Conservation (phyloP, 2,797 vertebrate species). For the Sandelia bainsii region DNA sequence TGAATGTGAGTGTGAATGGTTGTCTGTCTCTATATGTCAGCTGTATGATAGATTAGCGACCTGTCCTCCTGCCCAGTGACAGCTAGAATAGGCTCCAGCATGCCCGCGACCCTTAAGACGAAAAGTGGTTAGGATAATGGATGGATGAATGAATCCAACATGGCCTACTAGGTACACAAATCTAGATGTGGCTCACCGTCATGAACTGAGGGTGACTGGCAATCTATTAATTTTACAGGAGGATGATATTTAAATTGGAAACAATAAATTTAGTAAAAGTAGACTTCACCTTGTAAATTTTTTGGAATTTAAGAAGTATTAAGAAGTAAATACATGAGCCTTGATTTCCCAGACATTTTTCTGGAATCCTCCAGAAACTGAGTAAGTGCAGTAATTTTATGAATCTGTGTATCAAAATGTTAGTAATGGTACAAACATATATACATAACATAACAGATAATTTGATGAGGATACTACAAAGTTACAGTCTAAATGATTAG, state of each 20-base stretch:
- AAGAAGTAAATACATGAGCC: neutral
- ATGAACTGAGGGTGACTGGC: conserved; percentile 13
- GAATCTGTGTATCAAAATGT: neutral
- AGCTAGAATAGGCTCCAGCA: no score
- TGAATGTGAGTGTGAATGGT: no score
- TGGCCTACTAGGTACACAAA: conserved; percentile 15
- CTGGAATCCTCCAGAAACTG: neutral
- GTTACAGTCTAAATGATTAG: neutral
- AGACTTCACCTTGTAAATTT: conserved; percentile 4
- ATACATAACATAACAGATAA: neutral
- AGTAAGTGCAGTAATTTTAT: neutral
- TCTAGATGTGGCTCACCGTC: conserved; percentile 16
- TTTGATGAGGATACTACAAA: neutral
- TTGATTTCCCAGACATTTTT: conserved; percentile 1
- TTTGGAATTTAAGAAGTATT: neutral
- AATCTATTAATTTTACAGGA: conserved; percentile 28
- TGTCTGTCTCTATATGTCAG: no score
- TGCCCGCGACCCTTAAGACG: no score
- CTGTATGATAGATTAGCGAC: no score
- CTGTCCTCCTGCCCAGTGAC: no score
- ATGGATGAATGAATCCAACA: conserved; percentile 1
- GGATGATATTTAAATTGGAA: conserved; percentile 20
- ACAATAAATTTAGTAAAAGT: conserved; percentile 18
- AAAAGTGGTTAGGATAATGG: no score
- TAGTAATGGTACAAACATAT: neutral